phyloP scores from a whole-genome alignment of 1,140 invertebrate species.

The Brevipalpus yothersi region DNA sequence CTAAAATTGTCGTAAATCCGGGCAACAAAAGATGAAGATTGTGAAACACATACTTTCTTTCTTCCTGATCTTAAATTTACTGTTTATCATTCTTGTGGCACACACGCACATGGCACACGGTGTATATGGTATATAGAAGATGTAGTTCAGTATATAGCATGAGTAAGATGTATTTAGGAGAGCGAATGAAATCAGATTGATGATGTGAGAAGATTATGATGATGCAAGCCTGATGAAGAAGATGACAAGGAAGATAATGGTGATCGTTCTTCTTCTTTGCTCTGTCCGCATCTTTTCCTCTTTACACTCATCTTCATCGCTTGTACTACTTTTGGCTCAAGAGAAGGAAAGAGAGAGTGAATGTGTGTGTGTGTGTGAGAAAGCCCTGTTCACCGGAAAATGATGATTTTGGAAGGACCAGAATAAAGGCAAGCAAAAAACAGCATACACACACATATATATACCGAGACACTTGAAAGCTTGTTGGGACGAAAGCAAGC shows the following conservation, averaged over 20 bases:
- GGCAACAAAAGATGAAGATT: neutral
- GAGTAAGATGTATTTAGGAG: neutral
- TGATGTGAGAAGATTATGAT: constrained; percentile 3
- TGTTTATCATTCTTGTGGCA: neutral
- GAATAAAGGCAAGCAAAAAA: too few relatives aligned
- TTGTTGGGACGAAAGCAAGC: neutral
- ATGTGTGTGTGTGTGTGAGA: too few relatives aligned
- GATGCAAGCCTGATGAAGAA: neutral
- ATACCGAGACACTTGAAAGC: too few relatives aligned
- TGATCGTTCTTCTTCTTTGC: neutral
- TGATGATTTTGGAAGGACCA: too few relatives aligned
- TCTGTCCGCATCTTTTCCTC: neutral
- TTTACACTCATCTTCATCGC: neutral
- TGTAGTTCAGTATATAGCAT: too few relatives aligned
- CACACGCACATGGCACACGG: neutral
- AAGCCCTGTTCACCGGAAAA: too few relatives aligned
- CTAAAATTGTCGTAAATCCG: too few relatives aligned
- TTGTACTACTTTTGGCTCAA: too few relatives aligned
- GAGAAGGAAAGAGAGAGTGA: too few relatives aligned
- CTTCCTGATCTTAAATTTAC: neutral
- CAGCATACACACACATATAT: too few relatives aligned
- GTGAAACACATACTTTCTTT: neutral
- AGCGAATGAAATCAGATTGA: neutral
- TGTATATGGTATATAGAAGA: too few relatives aligned
- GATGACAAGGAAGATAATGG: neutral